Percentiles rank a stretch among this genome's conserved stretches.
Evolutionary conservation across 2,113 vertebrate species (phyloP).

Genomic region (Podarcis raffonei): DNA sequence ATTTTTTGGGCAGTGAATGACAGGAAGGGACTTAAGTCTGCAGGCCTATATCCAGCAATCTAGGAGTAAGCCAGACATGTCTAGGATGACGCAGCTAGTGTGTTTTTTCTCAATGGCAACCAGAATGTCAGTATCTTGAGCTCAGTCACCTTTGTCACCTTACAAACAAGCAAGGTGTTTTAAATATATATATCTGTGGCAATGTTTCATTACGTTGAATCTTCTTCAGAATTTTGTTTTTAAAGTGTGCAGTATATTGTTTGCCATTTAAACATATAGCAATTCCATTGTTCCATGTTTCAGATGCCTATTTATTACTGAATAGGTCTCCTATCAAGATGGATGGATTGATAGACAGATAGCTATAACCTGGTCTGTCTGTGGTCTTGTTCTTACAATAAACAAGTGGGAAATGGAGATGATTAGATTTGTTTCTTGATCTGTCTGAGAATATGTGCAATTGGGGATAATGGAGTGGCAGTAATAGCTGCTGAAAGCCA

Average conservation of each 20-base stretch:
- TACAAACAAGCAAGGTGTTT: background rate
- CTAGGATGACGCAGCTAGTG: background rate
- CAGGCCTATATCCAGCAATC: too few relatives aligned
- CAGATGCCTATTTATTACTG: background rate
- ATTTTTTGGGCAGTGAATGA: too few relatives aligned
- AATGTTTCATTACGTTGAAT: too few relatives aligned
- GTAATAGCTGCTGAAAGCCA: conserved; percentile 37
- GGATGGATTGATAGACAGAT: too few relatives aligned
- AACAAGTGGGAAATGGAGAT: conserved; percentile 22
- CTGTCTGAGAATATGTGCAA: background rate
- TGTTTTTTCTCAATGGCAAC: background rate
- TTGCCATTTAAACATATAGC: background rate
- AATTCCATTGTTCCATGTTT: background rate
- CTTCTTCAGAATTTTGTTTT: too few relatives aligned
- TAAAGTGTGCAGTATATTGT: background rate
- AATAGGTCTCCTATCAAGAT: background rate
- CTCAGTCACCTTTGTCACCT: background rate
- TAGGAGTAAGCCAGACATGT: too few relatives aligned
- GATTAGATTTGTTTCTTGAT: conserved; percentile 3
- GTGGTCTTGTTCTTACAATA: background rate
- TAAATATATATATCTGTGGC: background rate
- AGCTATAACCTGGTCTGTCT: background rate
- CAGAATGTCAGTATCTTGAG: background rate
- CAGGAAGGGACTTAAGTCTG: too few relatives aligned
- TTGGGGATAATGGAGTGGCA: conserved; percentile 26